phyloP scores from a whole-genome alignment of 2,888 invertebrate species.

The Colostygia pectinataria region DNA sequence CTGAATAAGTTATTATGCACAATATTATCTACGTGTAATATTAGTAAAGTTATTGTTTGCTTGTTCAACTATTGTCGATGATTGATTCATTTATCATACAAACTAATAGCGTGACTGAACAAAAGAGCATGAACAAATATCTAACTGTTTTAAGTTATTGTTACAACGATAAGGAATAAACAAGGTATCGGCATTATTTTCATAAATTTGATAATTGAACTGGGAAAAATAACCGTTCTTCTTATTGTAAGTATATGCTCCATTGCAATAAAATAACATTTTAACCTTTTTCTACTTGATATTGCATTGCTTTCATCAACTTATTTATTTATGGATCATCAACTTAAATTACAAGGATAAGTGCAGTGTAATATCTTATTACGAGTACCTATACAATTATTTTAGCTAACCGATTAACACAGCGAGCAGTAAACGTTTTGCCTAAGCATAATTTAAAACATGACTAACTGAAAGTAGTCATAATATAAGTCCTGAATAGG shows the following conservation, averaged over 20 bases:
- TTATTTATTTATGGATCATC: no score
- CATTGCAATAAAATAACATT: no score
- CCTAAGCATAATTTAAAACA: neutral
- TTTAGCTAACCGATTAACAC: no score
- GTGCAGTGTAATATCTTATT: no score
- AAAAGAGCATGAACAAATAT: constrained; percentile 5
- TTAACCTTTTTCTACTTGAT: no score
- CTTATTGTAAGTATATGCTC: no score
- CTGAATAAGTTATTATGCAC: constrained; percentile 24
- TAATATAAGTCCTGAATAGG: no score
- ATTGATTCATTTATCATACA: constrained; percentile 15
- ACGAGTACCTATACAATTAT: no score
- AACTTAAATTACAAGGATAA: no score
- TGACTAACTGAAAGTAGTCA: no score
- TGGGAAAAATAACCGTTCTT: no score
- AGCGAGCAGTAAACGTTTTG: neutral
- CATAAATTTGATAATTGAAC: neutral
- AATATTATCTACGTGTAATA: constrained; percentile 31
- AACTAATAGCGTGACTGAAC: constrained; percentile 4
- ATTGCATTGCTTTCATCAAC: no score
- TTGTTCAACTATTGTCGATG: constrained; percentile 29
- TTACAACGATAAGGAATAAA: neutral
- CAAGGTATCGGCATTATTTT: constrained; percentile 1
- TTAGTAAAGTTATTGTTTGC: constrained; percentile 32
- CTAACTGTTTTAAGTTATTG: constrained; percentile 3